A percentile compares a stretch with the other conserved stretches of the same genome.
phyloP scores from a whole-genome alignment of 2,888 invertebrate genomes.

The Phlogophora meticulosa region DNA sequence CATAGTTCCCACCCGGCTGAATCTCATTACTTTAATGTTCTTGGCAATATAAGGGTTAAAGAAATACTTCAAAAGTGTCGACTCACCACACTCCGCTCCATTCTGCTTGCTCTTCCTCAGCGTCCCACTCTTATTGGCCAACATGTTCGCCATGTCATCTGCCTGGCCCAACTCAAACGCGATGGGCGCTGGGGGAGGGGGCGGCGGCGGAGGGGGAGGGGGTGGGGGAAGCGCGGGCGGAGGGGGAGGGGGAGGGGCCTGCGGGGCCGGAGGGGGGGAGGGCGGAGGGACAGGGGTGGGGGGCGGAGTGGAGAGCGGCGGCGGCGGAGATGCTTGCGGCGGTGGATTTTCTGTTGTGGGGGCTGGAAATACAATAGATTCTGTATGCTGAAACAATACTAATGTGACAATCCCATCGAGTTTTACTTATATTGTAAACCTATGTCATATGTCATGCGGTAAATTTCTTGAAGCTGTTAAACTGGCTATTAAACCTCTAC shows the following conservation, averaged over 20 bases:
- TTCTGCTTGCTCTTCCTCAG: conserved; percentile 89
- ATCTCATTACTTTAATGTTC: too few relatives aligned
- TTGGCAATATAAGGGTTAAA: neutral
- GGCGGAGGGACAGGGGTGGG: conserved; percentile 46
- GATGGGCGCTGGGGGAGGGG: conserved; percentile 86
- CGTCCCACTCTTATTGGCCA: conserved; percentile 90
- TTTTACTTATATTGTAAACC: too few relatives aligned
- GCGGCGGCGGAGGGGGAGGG: conserved; percentile 79
- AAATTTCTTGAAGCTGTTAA: too few relatives aligned
- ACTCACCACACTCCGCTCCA: conserved; percentile 81
- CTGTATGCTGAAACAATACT: too few relatives aligned
- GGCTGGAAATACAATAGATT: neutral
- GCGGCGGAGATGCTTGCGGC: conserved; percentile 42
- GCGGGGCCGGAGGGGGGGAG: conserved; percentile 24
- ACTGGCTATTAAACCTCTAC: too few relatives aligned
- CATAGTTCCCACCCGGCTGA: too few relatives aligned
- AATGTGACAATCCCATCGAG: too few relatives aligned
- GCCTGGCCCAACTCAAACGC: conserved; percentile 68
- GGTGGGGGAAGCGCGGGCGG: conserved; percentile 62
- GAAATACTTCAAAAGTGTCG: neutral
- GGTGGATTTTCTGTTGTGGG: conserved; percentile 26
- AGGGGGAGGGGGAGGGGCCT: conserved; percentile 43
- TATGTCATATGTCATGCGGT: too few relatives aligned
- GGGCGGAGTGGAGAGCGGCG: conserved; percentile 49
- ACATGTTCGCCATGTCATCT: conserved; percentile 91